Evolutionary conservation across 2,888 invertebrate genomes (phyloP), one percentile per base, ranked within the genome.

Genomic region (Macroteleia sp.): DNA sequence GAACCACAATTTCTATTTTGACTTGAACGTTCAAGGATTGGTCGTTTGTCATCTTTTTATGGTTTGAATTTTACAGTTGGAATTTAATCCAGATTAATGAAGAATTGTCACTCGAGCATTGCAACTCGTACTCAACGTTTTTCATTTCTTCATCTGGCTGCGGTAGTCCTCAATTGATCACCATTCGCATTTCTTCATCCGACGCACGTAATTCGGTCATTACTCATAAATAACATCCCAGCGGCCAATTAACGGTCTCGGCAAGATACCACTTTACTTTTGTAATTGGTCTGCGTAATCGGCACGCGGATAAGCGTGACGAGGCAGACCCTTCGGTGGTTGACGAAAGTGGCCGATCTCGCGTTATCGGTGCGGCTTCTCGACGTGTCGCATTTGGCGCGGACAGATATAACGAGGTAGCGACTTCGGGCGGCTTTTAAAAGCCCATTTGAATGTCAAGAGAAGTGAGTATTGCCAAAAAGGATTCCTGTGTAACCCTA

Each of bases 231-330:
- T 52, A 59, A 52, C 28, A 10, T 44, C n/a, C 17, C 28, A 28
- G 30, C 22, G 25, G 36, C 41, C 57, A 64, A 73, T 73, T 73
- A 73, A 57, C 46, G 30, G 34, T 4, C 36, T 10, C 32, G 19
- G 2, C 30, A 14, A 48, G 57, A 57, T 57, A 57, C 22, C 25
- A 28, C 19, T 50, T 20, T 10, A 66, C 41, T 44, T 62, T 59
- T 57, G 59, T 66, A 74, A 59, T 74, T 74, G 52, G 74, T 46
- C 17, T 59, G 44, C 48, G 56, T 34, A 48, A 74, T 57, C 57
- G 41, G 42, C 28, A 32, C 16, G 39, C 25, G 46, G 64, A 66
- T 66, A 73, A 73, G 66, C 50, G 48, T 62, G 57, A 64, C 54
- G 62, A 46, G 56, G n/a, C 17, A 22, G 22, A 17, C 42, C 46